Evolutionary conservation across 2,113 vertebrate species (phyloP), one percentile per base, ranked within the genome.

Genomic region (Dromaius novaehollandiae): DNA sequence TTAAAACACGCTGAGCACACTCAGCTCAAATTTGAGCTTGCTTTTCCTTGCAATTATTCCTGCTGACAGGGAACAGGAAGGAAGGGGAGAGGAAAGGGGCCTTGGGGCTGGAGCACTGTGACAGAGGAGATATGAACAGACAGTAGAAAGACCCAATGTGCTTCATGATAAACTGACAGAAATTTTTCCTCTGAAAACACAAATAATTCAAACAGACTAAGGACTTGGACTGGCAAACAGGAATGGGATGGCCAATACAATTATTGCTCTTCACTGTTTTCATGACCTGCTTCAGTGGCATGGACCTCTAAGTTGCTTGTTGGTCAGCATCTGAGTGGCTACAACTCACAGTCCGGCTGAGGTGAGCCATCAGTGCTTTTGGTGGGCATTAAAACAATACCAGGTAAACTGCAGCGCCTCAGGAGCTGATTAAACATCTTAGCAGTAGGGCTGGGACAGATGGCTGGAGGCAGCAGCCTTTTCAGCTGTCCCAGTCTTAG

Each of bases 11-110:
- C 66, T 82, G 91, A 94, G 90, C 89, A 92, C 82, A 86, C 93
- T 95, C 91, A 81, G 75, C 28, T 77, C 80, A 68, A 78, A 96
- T 92, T 64, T 86, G 84, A 94, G 88, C 28, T 91, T 81, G 76
- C 82, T 65, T 95, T 95, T 95, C 69, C 68, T 88, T 61, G 56
- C 46, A 94, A 28, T 94, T 93, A 94, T 84, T 96, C 74, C 84
- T 93, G 51, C 89, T 95, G 96, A 97, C 95, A 96, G 77, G 69
- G 83, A 96, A 94, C 95, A 94, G 95, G 79, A 88, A 93, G 68
- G 85, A 74, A 97, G 26, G 56, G 82, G 71, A 95, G 73, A 90
- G 88, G 77, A 93, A 90, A 85, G 40, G 44, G 73, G 82, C 93
- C 96, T 89, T 91, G 75, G 68, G 96, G 96, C 91, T 90, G 68